These are phyloP conservation scores for Sturnira hondurensis DNA, from an alignment of 2,113 vertebrate genomes.

Conservation along the genomic window DNA sequence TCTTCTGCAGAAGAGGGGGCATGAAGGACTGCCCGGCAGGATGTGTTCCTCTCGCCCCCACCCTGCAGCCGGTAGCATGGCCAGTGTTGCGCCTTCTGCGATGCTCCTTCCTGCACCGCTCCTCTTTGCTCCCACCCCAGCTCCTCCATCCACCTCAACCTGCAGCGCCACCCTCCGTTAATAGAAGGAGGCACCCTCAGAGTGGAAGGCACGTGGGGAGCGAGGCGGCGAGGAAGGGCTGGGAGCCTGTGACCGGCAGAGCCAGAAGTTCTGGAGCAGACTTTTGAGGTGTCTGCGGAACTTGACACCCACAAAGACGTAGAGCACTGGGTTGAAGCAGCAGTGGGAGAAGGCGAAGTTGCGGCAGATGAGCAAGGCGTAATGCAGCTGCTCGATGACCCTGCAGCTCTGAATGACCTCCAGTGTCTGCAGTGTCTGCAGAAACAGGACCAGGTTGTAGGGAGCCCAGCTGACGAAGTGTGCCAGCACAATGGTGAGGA, in stretches of 20 bases:
- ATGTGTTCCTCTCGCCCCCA: fast-evolving
- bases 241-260: not conserved
- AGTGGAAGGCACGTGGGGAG: constrained; percentile 49
- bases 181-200: constrained; percentile 76
- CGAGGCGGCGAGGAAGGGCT: not conserved
- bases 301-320: constrained; percentile 92
- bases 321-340: constrained; percentile 94
- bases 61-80: not conserved
- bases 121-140: not conserved
- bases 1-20: not conserved
- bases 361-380: constrained; percentile 81
- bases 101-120: fast-evolving
- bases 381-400: constrained; percentile 47
- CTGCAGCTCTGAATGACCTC: constrained; percentile 69
- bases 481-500: constrained; percentile 87
- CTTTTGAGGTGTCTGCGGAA: constrained; percentile 89
- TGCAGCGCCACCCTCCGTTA: constrained; percentile 46
- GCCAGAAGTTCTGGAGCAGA: constrained; percentile 69
- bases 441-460: constrained; percentile 88
- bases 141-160: not conserved
- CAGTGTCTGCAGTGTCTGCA: constrained; percentile 71
- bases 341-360: constrained; percentile 92
- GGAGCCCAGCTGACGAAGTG: constrained; percentile 95
- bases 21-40: fast-evolving
- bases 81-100: fast-evolving